Conservation (phyloP, 2,797 vertebrate species). For the Vespertilio murinus region DNA sequence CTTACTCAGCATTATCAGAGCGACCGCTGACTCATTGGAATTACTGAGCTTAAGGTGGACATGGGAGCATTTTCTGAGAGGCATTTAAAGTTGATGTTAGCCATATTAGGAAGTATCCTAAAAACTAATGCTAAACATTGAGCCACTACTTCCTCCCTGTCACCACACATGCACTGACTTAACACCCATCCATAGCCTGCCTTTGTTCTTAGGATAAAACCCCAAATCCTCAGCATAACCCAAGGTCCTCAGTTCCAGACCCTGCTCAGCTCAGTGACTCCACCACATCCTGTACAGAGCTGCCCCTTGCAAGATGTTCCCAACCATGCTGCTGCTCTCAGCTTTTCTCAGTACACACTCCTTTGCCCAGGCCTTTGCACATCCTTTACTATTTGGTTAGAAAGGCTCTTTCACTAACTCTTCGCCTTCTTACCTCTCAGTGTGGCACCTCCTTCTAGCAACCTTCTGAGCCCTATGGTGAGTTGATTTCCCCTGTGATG, state of each 20-base stretch:
- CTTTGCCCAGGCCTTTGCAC: background rate
- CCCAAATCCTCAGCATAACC: background rate
- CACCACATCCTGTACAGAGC: accelerated
- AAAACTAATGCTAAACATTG: background rate
- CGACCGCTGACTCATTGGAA: background rate
- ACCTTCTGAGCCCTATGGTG: background rate
- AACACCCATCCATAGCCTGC: background rate
- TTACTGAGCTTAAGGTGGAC: background rate
- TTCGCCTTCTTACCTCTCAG: background rate
- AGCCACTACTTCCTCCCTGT: background rate
- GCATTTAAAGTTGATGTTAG: background rate
- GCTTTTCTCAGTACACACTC: background rate
- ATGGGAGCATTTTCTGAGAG: background rate
- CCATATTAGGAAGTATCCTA: background rate
- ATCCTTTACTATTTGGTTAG: background rate
- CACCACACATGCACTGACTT: background rate
- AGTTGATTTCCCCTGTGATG: background rate
- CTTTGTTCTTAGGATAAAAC: background rate
- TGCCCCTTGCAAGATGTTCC: background rate
- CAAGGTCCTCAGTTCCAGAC: background rate
- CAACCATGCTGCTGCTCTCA: background rate
- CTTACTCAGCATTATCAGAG: background rate
- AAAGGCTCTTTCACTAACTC: background rate
- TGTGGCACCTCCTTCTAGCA: background rate
- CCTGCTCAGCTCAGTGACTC: background rate